Conservation (phyloP, 2,113 vertebrate genomes). For the Nibea coibor region DNA sequence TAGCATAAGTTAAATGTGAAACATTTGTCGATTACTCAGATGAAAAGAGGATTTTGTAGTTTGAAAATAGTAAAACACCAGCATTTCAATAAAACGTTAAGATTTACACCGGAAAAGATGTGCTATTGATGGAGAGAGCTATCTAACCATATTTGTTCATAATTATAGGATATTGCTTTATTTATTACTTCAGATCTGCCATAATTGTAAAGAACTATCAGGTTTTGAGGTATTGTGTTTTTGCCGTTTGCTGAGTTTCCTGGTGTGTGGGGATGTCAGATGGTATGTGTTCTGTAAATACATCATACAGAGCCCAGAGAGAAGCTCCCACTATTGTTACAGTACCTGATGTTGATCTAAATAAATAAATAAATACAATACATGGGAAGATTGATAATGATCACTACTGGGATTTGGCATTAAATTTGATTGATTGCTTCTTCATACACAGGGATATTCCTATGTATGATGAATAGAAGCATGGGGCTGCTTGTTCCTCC, state of each 20-base stretch:
- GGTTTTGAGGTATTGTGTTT: background rate
- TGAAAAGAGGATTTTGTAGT: background rate
- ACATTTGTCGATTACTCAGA: background rate
- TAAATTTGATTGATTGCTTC: slow-evolving; percentile 7
- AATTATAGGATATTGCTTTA: background rate
- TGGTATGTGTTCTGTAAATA: background rate
- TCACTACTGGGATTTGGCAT: background rate
- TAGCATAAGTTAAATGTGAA: background rate
- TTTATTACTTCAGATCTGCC: background rate
- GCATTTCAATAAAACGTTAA: background rate
- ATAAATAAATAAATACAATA: background rate
- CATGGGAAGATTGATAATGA: background rate
- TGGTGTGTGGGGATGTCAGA: background rate
- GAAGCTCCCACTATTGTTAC: background rate
- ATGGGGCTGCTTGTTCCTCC: background rate
- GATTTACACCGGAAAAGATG: background rate
- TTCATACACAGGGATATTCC: background rate
- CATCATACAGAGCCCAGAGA: background rate
- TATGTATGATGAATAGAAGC: slow-evolving; percentile 1
- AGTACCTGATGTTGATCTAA: background rate
- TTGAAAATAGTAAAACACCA: background rate
- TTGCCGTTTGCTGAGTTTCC: background rate
- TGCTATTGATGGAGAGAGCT: background rate
- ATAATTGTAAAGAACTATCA: background rate
- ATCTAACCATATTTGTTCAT: background rate